Evolutionary conservation across 2,797 vertebrate genomes (phyloP).

Genomic region (Pseudochaenichthys georgianus): DNA sequence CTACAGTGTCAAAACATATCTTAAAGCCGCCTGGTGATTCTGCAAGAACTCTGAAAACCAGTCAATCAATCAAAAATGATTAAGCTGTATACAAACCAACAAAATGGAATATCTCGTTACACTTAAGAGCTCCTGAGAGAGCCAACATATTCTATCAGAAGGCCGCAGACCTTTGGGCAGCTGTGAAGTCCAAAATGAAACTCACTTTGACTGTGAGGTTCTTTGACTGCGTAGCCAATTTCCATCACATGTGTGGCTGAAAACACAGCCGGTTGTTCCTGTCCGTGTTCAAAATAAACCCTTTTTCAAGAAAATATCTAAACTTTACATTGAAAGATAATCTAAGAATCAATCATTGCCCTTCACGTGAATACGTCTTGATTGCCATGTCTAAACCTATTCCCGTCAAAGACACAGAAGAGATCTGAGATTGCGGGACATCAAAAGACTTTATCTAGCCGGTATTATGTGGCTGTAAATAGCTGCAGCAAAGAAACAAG

Average conservation of each 20-base stretch:
- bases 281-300: slow-evolving; percentile 68
- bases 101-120: slow-evolving; percentile 27
- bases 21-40: not conserved
- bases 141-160: slow-evolving; percentile 41
- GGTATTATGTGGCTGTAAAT: slow-evolving; percentile 80
- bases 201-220: slow-evolving; percentile 44
- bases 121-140: slow-evolving; percentile 21
- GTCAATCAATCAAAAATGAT: slow-evolving; percentile 41
- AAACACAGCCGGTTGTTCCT: slow-evolving; percentile 57
- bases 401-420: slow-evolving; percentile 71
- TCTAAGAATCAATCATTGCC: slow-evolving; percentile 79
- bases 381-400: slow-evolving; percentile 82
- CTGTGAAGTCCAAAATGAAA: slow-evolving; percentile 39
- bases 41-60: slow-evolving; percentile 6
- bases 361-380: slow-evolving; percentile 76
- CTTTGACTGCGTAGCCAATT: slow-evolving; percentile 48
- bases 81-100: slow-evolving; percentile 33
- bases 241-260: slow-evolving; percentile 48
- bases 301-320: slow-evolving; percentile 55
- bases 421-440: slow-evolving; percentile 76
- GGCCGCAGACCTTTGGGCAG: slow-evolving; percentile 33
- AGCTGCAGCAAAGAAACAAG: slow-evolving; percentile 73
- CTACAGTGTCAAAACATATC: slow-evolving; percentile 5
- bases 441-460: slow-evolving; percentile 80
- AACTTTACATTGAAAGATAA: slow-evolving; percentile 73